These are phyloP conservation scores for Micropoecilia bifurca DNA, from an alignment of 2,797 vertebrate genomes.

Conservation along the genomic window DNA sequence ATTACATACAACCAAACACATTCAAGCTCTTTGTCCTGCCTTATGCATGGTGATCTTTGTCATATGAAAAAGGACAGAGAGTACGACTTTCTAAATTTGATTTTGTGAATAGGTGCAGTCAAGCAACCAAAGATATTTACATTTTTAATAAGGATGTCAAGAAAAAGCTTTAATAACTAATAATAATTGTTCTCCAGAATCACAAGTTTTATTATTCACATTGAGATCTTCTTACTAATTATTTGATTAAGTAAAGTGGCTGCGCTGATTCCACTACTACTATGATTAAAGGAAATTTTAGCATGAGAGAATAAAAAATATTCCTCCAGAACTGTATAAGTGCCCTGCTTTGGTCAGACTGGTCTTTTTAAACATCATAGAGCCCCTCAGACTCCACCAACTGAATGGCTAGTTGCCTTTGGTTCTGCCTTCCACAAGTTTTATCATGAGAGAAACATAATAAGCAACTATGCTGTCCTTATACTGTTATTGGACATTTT, in stretches of 20 bases:
- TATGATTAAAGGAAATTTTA: background rate
- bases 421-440: background rate
- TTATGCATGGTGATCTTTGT: background rate
- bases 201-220: background rate
- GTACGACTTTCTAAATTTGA: background rate
- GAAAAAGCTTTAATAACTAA: background rate
- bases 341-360: background rate
- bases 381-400: background rate
- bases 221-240: background rate
- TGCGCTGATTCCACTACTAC: background rate
- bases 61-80: background rate
- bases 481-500: background rate
- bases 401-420: background rate
- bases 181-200: background rate
- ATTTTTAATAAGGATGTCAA: background rate
- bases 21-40: background rate
- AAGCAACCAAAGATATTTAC: background rate
- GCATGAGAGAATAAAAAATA: background rate
- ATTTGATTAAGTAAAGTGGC: background rate
- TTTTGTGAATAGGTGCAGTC: background rate
- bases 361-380: background rate
- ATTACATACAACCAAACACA: background rate
- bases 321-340: background rate
- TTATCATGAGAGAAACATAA: too few relatives aligned
- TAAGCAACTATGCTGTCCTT: too few relatives aligned